These are phyloP conservation scores for Zoanthus sociatus DNA, from an alignment of 92 coral and sea anemone genomes.

Conservation along the genomic window DNA sequence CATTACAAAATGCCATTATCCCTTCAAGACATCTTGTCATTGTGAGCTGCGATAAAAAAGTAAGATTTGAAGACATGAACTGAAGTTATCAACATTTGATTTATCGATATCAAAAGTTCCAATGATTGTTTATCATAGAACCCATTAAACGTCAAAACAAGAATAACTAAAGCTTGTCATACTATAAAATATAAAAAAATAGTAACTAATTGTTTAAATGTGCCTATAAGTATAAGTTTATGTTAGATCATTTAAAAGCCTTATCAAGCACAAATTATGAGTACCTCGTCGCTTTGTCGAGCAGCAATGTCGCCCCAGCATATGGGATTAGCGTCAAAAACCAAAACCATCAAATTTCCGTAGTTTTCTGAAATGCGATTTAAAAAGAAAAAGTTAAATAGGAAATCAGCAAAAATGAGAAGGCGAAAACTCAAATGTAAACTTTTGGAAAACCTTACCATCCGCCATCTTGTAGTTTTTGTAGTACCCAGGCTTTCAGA, in stretches of 20 bases:
- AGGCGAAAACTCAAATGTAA: background rate
- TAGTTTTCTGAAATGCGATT: slow-evolving; percentile 65
- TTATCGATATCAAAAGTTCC: no score
- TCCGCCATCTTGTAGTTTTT: slow-evolving; percentile 87
- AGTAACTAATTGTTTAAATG: no score
- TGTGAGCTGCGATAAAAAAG: slow-evolving; percentile 57
- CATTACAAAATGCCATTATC: slow-evolving; percentile 89
- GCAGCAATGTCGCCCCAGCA: slow-evolving; percentile 91
- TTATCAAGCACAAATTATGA: background rate
- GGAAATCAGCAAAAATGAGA: background rate
- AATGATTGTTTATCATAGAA: no score
- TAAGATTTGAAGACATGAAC: background rate
- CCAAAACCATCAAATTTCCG: slow-evolving; percentile 77
- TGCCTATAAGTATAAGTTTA: no score
- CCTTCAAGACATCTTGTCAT: slow-evolving; percentile 89
- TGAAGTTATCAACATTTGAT: background rate
- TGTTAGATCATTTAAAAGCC: no score
- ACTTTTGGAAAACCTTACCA: slow-evolving; percentile 46
- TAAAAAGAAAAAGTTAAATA: background rate
- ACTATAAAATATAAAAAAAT: no score
- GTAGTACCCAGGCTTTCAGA: slow-evolving; percentile 27
- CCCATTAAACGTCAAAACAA: no score
- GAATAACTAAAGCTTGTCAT: no score
- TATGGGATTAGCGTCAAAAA: slow-evolving; percentile 90
- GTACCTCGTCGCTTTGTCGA: slow-evolving; percentile 57